Conservation (phyloP, 2,888 invertebrate genomes). For the Hypomecis atomaria region DNA sequence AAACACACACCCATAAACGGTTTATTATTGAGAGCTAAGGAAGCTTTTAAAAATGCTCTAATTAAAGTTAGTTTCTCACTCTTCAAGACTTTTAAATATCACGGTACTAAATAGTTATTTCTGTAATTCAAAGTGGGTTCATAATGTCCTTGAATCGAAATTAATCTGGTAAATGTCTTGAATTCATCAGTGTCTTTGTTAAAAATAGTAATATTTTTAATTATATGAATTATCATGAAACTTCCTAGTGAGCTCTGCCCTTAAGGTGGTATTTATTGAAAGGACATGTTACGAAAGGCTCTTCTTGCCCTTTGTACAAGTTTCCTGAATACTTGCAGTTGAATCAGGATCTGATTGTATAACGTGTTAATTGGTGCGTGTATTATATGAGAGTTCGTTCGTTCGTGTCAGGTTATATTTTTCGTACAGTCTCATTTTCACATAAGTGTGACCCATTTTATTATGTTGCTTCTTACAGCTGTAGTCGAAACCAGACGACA, state of each 20-base stretch:
- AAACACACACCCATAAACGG: no score
- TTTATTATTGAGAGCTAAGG: no score
- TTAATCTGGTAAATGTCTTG: no score
- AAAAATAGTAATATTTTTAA: no score
- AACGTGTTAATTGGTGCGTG: slow-evolving; percentile 7
- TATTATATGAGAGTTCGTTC: slow-evolving; percentile 1
- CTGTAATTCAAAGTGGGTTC: no score
- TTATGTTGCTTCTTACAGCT: not conserved
- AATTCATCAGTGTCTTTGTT: no score
- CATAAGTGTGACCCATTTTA: not conserved
- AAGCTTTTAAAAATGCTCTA: no score
- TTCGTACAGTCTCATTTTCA: not conserved
- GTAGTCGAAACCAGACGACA: no score
- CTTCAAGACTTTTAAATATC: no score
- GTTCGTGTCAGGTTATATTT: not conserved
- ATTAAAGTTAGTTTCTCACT: not conserved
- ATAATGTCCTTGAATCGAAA: no score
- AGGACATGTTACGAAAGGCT: slow-evolving; percentile 2
- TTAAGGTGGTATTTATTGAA: not conserved
- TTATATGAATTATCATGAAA: no score
- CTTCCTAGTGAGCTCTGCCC: not conserved
- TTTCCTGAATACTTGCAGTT: slow-evolving; percentile 9
- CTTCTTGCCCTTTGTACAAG: slow-evolving; percentile 3
- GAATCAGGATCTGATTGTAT: slow-evolving; percentile 18
- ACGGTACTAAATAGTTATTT: no score